phyloP scores from a whole-genome alignment of 2,113 vertebrate species.

The Mesocricetus auratus region DNA sequence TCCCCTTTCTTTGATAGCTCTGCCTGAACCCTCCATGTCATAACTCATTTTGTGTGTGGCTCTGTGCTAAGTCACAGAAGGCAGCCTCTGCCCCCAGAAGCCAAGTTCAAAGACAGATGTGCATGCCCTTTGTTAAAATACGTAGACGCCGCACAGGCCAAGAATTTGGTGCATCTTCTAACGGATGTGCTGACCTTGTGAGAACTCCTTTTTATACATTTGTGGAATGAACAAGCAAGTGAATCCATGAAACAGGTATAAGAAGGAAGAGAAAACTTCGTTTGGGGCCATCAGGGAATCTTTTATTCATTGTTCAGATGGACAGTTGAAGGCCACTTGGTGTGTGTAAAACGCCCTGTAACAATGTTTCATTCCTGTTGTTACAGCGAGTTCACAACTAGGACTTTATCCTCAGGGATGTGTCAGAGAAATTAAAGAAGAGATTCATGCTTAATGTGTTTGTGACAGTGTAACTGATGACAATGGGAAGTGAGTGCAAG shows the following conservation, averaged over 20 bases:
- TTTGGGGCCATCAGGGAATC: not conserved
- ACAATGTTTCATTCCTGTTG: not conserved
- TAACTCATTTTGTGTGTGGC: not conserved
- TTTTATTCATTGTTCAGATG: not conserved
- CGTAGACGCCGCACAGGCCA: not conserved
- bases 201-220: not conserved
- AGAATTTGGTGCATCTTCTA: not conserved
- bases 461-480: not conserved
- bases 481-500: not conserved
- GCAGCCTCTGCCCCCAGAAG: not conserved
- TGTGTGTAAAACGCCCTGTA: not conserved
- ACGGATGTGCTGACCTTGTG: rapidly evolving
- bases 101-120: not conserved
- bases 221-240: not conserved
- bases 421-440: not conserved
- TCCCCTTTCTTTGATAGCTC: not conserved
- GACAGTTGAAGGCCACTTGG: rapidly evolving
- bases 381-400: not conserved
- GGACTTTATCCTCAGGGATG: not conserved
- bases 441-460: not conserved
- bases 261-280: not conserved
- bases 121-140: rapidly evolving
- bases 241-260: not conserved
- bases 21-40: not conserved
- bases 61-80: not conserved